These are phyloP conservation scores for Chrysomela aeneicollis DNA, from an alignment of 2,888 invertebrate species.

Conservation along the genomic window DNA sequence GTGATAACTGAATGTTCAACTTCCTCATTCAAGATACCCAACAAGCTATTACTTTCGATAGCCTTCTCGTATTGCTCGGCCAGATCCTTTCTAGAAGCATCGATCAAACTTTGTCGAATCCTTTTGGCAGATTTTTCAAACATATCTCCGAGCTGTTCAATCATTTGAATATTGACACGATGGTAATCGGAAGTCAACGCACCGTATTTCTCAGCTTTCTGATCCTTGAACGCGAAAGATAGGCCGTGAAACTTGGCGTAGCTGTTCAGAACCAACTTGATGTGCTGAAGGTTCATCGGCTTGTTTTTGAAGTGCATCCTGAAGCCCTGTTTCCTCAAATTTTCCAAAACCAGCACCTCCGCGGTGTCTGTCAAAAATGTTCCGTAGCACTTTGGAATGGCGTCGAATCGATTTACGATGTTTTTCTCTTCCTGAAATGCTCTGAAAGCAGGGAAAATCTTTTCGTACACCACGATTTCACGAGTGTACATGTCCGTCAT, in stretches of 20 bases:
- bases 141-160: neutral
- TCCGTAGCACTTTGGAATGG: conserved; percentile 29
- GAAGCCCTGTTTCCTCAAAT: conserved; percentile 31
- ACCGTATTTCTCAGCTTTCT: conserved; percentile 22
- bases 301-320: conserved; percentile 19
- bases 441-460: conserved; percentile 27
- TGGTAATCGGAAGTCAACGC: neutral
- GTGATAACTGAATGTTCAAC: conserved; percentile 34
- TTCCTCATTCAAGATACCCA: conserved; percentile 12
- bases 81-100: neutral
- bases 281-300: conserved; percentile 28
- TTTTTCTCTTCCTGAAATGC: conserved; percentile 25
- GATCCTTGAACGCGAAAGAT: conserved; percentile 33
- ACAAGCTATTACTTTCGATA: conserved; percentile 17
- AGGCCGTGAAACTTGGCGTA: conserved; percentile 37
- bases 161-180: neutral
- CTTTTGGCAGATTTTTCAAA: neutral
- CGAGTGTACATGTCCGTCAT: conserved; percentile 18
- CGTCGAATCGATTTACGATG: conserved; percentile 6
- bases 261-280: conserved; percentile 23
- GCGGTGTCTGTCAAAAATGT: conserved; percentile 16
- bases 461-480: conserved; percentile 30
- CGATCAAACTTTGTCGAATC: neutral
- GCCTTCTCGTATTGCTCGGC: conserved; percentile 6
- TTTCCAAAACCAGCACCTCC: conserved; percentile 30